Evolutionary conservation across 2,113 vertebrate species (phyloP).

Genomic region (Nanorana parkeri): DNA sequence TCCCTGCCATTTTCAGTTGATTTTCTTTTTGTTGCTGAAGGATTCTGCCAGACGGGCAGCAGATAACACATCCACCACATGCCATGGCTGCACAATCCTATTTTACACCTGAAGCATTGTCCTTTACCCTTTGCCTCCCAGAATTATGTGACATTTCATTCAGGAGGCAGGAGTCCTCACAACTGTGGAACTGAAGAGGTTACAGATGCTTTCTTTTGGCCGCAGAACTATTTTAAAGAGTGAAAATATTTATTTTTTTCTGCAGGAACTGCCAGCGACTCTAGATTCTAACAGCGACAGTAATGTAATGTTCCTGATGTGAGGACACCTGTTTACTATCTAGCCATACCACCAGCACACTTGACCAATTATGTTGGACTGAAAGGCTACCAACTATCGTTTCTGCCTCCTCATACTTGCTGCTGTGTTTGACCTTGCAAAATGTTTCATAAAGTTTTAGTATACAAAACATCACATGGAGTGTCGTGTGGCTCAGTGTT

Average conservation of each 20-base stretch:
- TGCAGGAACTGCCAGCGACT: slow-evolving; percentile 27
- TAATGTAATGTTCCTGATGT: slow-evolving; percentile 43
- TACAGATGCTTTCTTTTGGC: slow-evolving; percentile 47
- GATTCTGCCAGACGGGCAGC: slow-evolving; percentile 18
- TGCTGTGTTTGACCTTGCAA: background rate
- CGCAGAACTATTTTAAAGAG: slow-evolving; percentile 12
- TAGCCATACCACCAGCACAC: slow-evolving; percentile 4
- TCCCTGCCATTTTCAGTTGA: slow-evolving; percentile 47
- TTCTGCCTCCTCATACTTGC: background rate
- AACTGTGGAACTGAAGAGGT: slow-evolving; percentile 13
- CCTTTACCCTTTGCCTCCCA: slow-evolving; percentile 16
- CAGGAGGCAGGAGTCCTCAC: background rate
- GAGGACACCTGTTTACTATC: slow-evolving; percentile 44
- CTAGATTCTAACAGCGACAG: slow-evolving; percentile 33
- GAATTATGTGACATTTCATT: background rate
- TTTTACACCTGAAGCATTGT: slow-evolving; percentile 28
- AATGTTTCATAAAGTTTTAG: background rate
- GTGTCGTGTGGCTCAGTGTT: background rate
- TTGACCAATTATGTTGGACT: slow-evolving; percentile 26
- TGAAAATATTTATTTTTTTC: slow-evolving; percentile 20
- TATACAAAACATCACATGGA: background rate
- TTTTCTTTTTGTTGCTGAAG: slow-evolving; percentile 38
- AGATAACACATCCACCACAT: slow-evolving; percentile 39
- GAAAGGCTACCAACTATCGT: background rate
- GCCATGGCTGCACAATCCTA: slow-evolving; percentile 40